Conservation (phyloP, 1,140 invertebrate genomes). For the Nephotettix cincticeps region DNA sequence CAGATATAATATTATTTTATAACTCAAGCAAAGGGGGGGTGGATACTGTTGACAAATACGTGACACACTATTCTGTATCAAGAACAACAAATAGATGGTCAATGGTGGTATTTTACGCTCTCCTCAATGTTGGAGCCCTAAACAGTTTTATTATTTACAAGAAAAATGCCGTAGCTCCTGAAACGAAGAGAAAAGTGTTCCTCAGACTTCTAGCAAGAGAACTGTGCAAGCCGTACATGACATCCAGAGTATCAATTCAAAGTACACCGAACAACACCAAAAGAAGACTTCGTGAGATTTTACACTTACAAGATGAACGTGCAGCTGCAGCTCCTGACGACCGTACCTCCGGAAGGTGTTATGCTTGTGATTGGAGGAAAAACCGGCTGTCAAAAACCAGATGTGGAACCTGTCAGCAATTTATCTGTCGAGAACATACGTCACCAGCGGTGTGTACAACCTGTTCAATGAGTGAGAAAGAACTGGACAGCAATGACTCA, state of each 20-base stretch:
- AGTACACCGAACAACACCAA: not conserved
- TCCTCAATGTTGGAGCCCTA: constrained; percentile 42
- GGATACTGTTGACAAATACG: constrained; percentile 43
- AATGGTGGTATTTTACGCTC: constrained; percentile 40
- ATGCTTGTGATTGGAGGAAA: not conserved
- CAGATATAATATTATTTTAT: constrained; percentile 44
- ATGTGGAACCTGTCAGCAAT: not conserved
- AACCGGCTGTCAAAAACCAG: not conserved
- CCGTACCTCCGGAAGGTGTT: not conserved
- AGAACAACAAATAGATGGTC: constrained; percentile 44
- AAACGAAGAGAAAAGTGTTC: not conserved
- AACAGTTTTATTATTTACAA: constrained; percentile 30
- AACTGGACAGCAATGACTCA: no score
- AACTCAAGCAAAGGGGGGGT: constrained; percentile 43
- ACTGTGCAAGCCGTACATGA: not conserved
- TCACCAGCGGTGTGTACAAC: no score
- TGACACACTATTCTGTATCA: constrained; percentile 40
- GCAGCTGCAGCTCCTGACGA: not conserved
- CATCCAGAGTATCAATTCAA: not conserved
- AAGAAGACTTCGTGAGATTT: not conserved
- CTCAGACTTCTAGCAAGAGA: not conserved
- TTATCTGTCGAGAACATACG: not conserved
- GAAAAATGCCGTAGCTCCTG: not conserved
- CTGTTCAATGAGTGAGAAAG: no score
- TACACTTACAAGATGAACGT: not conserved